phyloP scores from a whole-genome alignment of 2,888 invertebrate species.

The Camptogramma bilineatum region DNA sequence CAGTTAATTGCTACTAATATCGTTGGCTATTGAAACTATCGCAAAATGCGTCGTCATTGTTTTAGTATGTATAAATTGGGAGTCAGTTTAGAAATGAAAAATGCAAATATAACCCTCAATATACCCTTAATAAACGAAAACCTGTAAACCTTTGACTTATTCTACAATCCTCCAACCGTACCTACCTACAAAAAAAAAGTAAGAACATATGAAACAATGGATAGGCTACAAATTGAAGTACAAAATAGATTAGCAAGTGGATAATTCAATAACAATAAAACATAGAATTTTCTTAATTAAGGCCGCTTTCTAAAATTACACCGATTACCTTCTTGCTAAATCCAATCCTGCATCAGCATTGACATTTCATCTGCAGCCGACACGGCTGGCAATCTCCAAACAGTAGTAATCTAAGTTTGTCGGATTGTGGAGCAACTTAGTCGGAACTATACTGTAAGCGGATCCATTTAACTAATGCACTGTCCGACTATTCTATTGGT shows the following conservation, averaged over 20 bases:
- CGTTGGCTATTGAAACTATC: constrained; percentile 68
- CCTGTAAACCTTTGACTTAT: too few species aligned
- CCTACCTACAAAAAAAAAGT: too few species aligned
- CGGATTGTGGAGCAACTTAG: constrained; percentile 77
- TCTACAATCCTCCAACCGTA: too few species aligned
- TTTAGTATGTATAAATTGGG: background rate
- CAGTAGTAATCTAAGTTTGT: constrained; percentile 77
- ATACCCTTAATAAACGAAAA: too few species aligned
- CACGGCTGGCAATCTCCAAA: constrained; percentile 72
- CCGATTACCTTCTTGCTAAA: background rate
- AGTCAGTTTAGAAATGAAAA: too few species aligned
- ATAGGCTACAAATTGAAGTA: too few species aligned
- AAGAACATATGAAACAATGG: too few species aligned
- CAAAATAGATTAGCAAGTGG: too few species aligned
- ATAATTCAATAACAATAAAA: too few species aligned
- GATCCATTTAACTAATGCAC: constrained; percentile 83
- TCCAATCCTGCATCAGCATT: constrained; percentile 50
- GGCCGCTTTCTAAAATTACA: background rate
- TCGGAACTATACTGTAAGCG: constrained; percentile 71
- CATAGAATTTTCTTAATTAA: too few species aligned
- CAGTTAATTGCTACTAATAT: constrained; percentile 83
- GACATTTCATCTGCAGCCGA: constrained; percentile 68
- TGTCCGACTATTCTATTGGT: constrained; percentile 79
- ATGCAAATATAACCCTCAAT: too few species aligned
- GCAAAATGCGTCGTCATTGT: constrained; percentile 57